phyloP scores from a whole-genome alignment of 2,113 vertebrate genomes.

The Onychostoma macrolepis region DNA sequence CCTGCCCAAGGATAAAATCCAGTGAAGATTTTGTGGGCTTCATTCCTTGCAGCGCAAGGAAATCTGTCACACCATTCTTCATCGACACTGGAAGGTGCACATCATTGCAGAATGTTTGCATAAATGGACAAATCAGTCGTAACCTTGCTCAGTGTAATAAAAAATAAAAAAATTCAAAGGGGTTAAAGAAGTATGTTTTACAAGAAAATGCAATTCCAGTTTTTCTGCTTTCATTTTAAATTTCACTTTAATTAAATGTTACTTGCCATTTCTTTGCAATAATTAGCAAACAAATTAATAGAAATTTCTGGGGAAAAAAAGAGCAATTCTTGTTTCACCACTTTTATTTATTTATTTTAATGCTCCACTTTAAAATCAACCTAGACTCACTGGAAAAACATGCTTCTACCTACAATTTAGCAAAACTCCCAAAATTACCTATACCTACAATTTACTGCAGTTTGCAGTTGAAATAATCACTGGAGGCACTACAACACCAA shows the following conservation, averaged over 20 bases:
- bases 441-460: background rate
- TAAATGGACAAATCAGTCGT: background rate
- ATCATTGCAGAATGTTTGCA: background rate
- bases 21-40: background rate
- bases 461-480: background rate
- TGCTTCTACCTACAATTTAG: background rate
- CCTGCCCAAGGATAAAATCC: background rate
- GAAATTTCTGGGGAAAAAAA: too few relatives aligned
- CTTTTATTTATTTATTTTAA: too few relatives aligned
- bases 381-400: background rate
- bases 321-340: too few relatives aligned
- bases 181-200: too few relatives aligned
- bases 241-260: too few relatives aligned
- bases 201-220: too few relatives aligned
- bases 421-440: background rate
- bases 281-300: too few relatives aligned
- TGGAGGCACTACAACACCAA: background rate
- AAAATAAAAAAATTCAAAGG: too few relatives aligned
- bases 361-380: background rate
- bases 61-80: background rate
- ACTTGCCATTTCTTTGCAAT: too few relatives aligned
- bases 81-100: background rate
- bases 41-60: background rate
- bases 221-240: too few relatives aligned
- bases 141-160: background rate